Base-by-base conservation (phyloP, 2,113 vertebrate species). In the Danionella cerebrum region DNA sequence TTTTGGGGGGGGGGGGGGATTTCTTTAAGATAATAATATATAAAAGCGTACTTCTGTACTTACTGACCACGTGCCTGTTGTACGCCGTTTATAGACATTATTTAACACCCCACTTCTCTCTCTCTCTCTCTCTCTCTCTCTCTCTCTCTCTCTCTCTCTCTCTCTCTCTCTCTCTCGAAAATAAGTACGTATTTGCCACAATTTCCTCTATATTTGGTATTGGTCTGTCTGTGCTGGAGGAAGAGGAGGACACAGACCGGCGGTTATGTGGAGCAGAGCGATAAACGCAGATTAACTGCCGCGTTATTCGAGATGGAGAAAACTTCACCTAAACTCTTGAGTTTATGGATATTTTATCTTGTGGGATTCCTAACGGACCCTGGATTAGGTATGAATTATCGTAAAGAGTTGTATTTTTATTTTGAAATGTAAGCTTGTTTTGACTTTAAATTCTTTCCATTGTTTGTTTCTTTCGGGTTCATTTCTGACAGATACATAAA, bases 161-260 rank as follows among this genome's bases (percentile, higher is more conserved):
- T 18, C 48, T 7, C 21, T 27, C 41, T 29, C 11, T 16, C 24
- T 29, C 42, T 13, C 19, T 22, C 60, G 44, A 31, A 62, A 63
- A 64, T 6, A 64, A 48, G 9, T 14, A 2, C 38, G 29, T 12
- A 22, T 50, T 36, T 50, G 16, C 24, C 18, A 35, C 41, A 47
- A 33, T 47, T 62, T 33, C 8, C 60, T 64, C 60, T 64, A 64
- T 64, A 64, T 64, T 64, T 64, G 60, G 60, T 33, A 18, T 48
- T 64, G 8, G 42, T 64, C 18, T 11, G 59, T 36, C 44, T 6
- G 3, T 47, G 42, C 3, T 22, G 29, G 1, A 21, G 22, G 48
- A 51, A 21, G 22, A 59, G 38, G 24, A 29, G 59, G 18, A 25
- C 5, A 35, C 29, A 33, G 16, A 31, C n/a, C 22, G 57, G 31